Base-by-base conservation (phyloP, 2,888 invertebrate species). In the Andricus curvator region DNA sequence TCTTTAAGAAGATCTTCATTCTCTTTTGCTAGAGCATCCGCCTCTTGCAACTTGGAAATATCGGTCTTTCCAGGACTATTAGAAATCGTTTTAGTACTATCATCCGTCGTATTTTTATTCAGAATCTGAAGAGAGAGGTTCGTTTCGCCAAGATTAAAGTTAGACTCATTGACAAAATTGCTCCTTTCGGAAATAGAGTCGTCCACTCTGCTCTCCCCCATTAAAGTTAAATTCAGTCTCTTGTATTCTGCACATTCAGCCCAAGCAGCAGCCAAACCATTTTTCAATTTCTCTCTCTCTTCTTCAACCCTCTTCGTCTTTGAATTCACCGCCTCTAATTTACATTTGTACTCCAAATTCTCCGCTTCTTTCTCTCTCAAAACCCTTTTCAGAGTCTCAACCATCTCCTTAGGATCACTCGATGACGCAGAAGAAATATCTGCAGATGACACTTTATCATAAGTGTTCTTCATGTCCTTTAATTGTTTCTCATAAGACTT, bases 401-500 rank as follows among this genome's bases (percentile, higher is more conserved):
- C 86, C 17, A 76, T 76, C n/a, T 84, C 78, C 2, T 79, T 78
- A 3, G 60, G 4, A 9, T 80, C 82, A 15, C 44, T 33, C 22
- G 29, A 25, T 29, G 29, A 11, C 1, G 86, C 64, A 22, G 91
- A 37, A 44, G 15, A 44, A 15, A 15, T 17, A 15, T 44, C 44
- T 3, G 44, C 90, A 0, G 87, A 85, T 65, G 88, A 88, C 11
- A 90, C 82, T 66, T 91, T 91, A 70, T 93, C 92, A 41, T 90
- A 89, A 9, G 83, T 89, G 65, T 92, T 92, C 79, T 89, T 91
- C 86, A 90, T 89, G 29, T 93, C 92, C 48, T 93, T 92, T 15
- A 93, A 66, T 79, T 93, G 91, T 68, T 92, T 92, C 51, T 93
- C 92, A 51, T 91, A 92, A 0, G 89, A 88, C n/a, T 89, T 87